Percentiles rank a stretch among this genome's conserved stretches.
phyloP scores from a whole-genome alignment of 2,888 invertebrate species.

The Miltochrista miniata region DNA sequence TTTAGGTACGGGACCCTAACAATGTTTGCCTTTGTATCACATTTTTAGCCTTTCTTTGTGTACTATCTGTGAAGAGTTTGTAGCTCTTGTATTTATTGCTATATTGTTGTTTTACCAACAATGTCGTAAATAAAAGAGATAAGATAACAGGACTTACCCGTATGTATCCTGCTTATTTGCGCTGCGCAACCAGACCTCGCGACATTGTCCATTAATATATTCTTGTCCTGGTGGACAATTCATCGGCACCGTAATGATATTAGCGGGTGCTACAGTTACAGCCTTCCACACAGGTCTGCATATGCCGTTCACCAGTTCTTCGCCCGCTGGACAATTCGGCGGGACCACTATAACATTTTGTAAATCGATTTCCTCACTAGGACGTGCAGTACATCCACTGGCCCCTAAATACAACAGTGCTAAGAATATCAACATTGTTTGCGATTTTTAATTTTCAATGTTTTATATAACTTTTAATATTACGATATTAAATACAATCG shows the following conservation, averaged over 20 bases:
- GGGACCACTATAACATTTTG: slow-evolving; percentile 45
- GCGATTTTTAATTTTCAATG: neutral
- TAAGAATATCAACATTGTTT: slow-evolving; percentile 24
- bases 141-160: neutral
- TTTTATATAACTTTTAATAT: neutral
- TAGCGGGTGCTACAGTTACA: slow-evolving; percentile 13
- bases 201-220: slow-evolving; percentile 37
- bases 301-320: slow-evolving; percentile 31
- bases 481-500: slow-evolving; percentile 17
- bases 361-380: slow-evolving; percentile 15
- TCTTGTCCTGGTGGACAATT: slow-evolving; percentile 42
- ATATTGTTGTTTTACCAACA: neutral
- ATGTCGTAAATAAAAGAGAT: neutral
- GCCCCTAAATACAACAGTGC: slow-evolving; percentile 24
- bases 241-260: slow-evolving; percentile 37
- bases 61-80: no score
- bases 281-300: slow-evolving; percentile 32
- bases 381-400: slow-evolving; percentile 26
- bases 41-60: no score
- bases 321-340: slow-evolving; percentile 30
- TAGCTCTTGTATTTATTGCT: neutral
- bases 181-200: slow-evolving; percentile 21
- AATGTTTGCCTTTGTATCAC: no score
- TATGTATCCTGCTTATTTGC: neutral
- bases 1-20: no score